A percentile compares a stretch with the other conserved stretches of the same genome.
These are phyloP conservation scores for Catocala nupta DNA, from an alignment of 2,888 invertebrate species.

Conservation along the genomic window DNA sequence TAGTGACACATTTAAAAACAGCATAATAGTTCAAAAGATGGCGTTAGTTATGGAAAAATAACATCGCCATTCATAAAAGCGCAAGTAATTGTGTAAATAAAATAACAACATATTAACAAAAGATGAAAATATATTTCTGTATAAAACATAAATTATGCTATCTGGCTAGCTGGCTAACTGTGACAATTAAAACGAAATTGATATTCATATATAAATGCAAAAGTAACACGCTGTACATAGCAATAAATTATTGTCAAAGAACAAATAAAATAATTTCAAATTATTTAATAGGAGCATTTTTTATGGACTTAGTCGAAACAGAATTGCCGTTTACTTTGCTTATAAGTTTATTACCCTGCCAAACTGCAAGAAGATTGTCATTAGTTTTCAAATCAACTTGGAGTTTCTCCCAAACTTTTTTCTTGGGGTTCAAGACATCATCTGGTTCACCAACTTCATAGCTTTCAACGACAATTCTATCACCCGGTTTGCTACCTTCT, in stretches of 20 bases:
- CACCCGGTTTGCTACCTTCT: slow-evolving; percentile 92
- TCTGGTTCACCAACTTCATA: slow-evolving; percentile 93
- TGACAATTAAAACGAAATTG: neutral
- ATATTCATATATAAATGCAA: slow-evolving; percentile 26
- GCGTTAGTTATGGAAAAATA: neutral
- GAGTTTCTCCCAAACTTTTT: slow-evolving; percentile 98
- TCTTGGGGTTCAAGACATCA: slow-evolving; percentile 96
- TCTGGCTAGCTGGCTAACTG: slow-evolving; percentile 11
- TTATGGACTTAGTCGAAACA: slow-evolving; percentile 91
- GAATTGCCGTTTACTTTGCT: slow-evolving; percentile 91
- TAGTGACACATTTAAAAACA: neutral
- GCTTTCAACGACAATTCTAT: slow-evolving; percentile 94
- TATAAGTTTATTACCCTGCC: slow-evolving; percentile 93
- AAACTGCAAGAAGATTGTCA: slow-evolving; percentile 91
- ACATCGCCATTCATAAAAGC: no score
- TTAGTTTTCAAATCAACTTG: slow-evolving; percentile 93
- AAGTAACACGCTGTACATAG: slow-evolving; percentile 13
- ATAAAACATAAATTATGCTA: slow-evolving; percentile 30
- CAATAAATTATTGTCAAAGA: slow-evolving; percentile 8
- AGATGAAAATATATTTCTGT: slow-evolving; percentile 32
- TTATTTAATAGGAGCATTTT: slow-evolving; percentile 94
- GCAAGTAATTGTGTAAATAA: slow-evolving; percentile 8
- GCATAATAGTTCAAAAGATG: neutral
- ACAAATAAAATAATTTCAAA: slow-evolving; percentile 22
- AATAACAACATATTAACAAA: slow-evolving; percentile 16